phyloP scores from a whole-genome alignment of 2,797 vertebrate genomes.

The Cercopithecus petaurista region DNA sequence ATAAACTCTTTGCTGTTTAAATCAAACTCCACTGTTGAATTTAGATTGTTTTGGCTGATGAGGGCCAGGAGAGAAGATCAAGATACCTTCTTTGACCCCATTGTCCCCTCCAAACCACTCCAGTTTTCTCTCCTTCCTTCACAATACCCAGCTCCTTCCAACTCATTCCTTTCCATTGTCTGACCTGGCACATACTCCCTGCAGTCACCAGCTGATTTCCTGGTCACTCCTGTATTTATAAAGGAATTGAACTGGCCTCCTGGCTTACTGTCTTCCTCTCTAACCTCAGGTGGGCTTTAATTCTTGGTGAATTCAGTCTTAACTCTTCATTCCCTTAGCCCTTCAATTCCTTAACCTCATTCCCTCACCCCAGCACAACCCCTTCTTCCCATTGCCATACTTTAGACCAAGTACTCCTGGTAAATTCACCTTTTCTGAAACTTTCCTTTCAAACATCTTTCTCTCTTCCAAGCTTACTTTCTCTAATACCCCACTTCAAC shows the following conservation, averaged over 20 bases:
- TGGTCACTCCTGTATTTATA: not conserved
- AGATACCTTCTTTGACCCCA: not conserved
- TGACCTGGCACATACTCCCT: not conserved
- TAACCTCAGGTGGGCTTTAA: not conserved
- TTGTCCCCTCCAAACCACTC: not conserved
- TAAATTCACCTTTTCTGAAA: not conserved
- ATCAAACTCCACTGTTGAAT: not conserved
- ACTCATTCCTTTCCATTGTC: too few species aligned
- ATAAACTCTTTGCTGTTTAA: not conserved
- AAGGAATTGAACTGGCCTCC: not conserved
- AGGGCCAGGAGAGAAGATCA: not conserved
- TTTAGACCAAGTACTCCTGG: not conserved
- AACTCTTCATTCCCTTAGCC: not conserved
- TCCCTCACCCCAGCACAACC: accelerated
- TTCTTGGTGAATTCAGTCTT: not conserved
- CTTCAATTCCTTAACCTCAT: too few species aligned
- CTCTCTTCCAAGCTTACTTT: not conserved
- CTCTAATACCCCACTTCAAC: not conserved
- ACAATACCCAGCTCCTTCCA: not conserved
- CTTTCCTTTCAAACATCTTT: not conserved
- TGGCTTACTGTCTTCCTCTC: not conserved
- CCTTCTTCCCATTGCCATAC: too few species aligned
- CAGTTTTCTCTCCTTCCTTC: not conserved
- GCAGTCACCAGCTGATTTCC: not conserved
- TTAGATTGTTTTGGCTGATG: not conserved